Evolutionary conservation across 2,797 vertebrate species (phyloP), one percentile per base, ranked within the genome.

Genomic region (Fringilla coelebs): DNA sequence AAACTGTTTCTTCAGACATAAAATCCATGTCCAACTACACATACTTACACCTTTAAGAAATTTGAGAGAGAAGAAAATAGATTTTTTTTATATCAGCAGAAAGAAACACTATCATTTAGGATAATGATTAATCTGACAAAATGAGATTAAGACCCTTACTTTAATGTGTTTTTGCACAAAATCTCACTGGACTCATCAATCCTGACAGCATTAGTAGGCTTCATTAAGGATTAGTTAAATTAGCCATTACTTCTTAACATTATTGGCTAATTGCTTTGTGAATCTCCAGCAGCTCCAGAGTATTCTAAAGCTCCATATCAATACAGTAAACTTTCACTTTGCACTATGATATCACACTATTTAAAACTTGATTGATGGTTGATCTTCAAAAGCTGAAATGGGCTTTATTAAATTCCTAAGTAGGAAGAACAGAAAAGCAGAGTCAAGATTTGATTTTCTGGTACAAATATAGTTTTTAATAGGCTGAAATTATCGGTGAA

Each of bases 201-300:
- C 84, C 90, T 97, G 96, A 96, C 97, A 97, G 93, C 22, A 52
- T 97, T 97, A 97, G 90, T 92, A 91, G 82, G 92, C 95, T 96
- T 96, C 94, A 97, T 97, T 97, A 97, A 97, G 82, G 94, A 97
- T 97, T 97, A 97, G 96, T 97, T 98, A 97, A 98, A 98, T 98
- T 98, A 97, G 77, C 97, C 95, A 96, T 98, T 97, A 97, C 96
- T 97, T 97, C 97, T 97, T 96, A 97, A 96, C 90, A 91, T 96
- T 96, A 97, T 96, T 97, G 90, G 76, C 60, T 98, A 98, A 98
- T 98, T 98, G 95, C 90, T 97, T 97, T 97, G 96, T 96, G 95
- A 97, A 87, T 96, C 81, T 92, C 77, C 86, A 49, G 73, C 95
- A 98, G 90, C 96, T 97, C 93, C 18, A 95, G 96, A 97, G 96